A percentile compares a stretch with the other conserved stretches of the same genome.
phyloP scores from a whole-genome alignment of 2,888 invertebrate genomes.

The Cosmia pyralina region DNA sequence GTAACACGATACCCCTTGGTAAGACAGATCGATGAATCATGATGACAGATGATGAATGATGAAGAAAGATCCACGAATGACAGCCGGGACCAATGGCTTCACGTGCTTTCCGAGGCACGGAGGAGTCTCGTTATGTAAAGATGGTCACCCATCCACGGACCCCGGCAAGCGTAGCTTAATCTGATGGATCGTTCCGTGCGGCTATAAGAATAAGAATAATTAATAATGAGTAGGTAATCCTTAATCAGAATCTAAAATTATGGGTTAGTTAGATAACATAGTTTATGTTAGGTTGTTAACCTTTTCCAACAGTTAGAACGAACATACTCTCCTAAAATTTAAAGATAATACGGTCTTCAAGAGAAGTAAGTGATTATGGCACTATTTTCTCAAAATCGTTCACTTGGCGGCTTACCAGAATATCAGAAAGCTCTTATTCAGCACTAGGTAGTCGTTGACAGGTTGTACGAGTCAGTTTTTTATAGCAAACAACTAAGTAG shows the following conservation, averaged over 20 bases:
- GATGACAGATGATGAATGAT: too few relatives aligned
- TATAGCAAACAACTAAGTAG: not conserved
- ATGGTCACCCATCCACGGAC: too few relatives aligned
- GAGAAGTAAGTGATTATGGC: slow-evolving; percentile 23
- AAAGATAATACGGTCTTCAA: not conserved
- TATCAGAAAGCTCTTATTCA: slow-evolving; percentile 11
- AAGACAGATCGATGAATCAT: too few relatives aligned
- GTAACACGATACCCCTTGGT: too few relatives aligned
- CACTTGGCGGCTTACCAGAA: slow-evolving; percentile 36
- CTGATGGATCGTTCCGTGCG: too few relatives aligned
- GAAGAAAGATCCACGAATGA: too few relatives aligned
- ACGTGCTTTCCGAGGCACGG: too few relatives aligned
- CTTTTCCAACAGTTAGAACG: too few relatives aligned
- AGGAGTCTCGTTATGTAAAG: too few relatives aligned
- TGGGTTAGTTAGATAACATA: not conserved
- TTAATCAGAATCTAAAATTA: not conserved
- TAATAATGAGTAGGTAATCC: not conserved
- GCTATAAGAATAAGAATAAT: too few relatives aligned
- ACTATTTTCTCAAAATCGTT: slow-evolving; percentile 11
- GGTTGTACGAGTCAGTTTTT: not conserved
- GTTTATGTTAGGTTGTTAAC: not conserved
- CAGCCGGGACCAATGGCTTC: too few relatives aligned
- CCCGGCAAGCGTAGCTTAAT: too few relatives aligned
- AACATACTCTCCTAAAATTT: not conserved
- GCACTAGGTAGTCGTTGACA: slow-evolving; percentile 4